phyloP scores from a whole-genome alignment of 2,888 invertebrate genomes.

The Macroteleia sp. region DNA sequence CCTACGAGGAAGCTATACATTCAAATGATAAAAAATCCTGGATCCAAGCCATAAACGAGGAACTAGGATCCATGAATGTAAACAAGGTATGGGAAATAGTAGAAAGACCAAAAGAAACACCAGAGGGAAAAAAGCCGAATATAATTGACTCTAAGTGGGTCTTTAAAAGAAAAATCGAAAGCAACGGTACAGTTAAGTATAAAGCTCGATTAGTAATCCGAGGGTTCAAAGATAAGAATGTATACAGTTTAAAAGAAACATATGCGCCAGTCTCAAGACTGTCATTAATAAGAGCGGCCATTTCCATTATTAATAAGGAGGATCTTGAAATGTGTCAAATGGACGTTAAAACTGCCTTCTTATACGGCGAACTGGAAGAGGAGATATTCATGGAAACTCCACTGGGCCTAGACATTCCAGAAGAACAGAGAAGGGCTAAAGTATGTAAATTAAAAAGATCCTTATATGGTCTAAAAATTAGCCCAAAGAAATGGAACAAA shows the following conservation, averaged over 20 bases:
- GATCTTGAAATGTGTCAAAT: conserved; percentile 52
- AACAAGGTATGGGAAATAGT: conserved; percentile 35
- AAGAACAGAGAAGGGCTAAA: too few species aligned
- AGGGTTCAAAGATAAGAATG: conserved; percentile 58
- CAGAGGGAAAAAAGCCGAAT: conserved; percentile 1
- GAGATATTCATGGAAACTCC: conserved; percentile 58
- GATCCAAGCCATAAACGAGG: conserved; percentile 32
- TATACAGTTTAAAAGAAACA: too few species aligned
- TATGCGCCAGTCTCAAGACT: too few species aligned
- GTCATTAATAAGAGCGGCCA: conserved; percentile 46
- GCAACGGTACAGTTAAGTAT: background rate
- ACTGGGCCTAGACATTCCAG: too few species aligned
- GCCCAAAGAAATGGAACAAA: background rate
- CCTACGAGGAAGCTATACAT: conserved; percentile 52
- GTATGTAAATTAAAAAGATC: background rate
- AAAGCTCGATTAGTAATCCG: conserved; percentile 60
- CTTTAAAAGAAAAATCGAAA: background rate
- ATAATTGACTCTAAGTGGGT: conserved; percentile 5
- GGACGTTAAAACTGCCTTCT: conserved; percentile 64
- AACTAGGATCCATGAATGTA: conserved; percentile 55
- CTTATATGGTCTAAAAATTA: background rate
- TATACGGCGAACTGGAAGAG: conserved; percentile 43
- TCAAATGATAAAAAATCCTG: conserved; percentile 26
- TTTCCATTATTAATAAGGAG: conserved; percentile 1
- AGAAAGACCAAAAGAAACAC: background rate